Conservation (phyloP, 2,888 invertebrate genomes). For the Diaprepes abbreviatus region DNA sequence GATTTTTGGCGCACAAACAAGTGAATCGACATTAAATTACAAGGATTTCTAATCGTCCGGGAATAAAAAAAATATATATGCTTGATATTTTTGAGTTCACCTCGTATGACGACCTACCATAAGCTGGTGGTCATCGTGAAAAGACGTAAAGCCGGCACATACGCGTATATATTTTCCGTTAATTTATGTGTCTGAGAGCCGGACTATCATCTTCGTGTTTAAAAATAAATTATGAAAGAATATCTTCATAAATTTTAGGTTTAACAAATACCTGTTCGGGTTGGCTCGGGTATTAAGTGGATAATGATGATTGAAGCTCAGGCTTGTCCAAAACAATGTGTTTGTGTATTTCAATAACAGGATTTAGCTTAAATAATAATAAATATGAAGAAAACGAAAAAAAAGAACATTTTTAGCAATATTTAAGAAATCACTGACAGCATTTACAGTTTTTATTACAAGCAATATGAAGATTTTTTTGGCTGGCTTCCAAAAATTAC, state of each 20-base stretch:
- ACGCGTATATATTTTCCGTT: slow-evolving; percentile 50
- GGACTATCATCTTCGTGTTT: slow-evolving; percentile 59
- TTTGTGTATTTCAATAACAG: too few species aligned
- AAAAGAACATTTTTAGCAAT: too few species aligned
- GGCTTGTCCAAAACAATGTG: slow-evolving; percentile 1
- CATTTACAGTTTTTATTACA: too few species aligned
- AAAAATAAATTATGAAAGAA: slow-evolving; percentile 62
- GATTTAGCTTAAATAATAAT: too few species aligned
- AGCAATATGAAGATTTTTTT: too few species aligned
- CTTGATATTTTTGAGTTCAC: background rate
- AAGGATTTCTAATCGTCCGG: too few species aligned
- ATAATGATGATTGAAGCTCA: slow-evolving; percentile 29
- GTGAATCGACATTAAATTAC: background rate
- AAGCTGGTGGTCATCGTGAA: background rate
- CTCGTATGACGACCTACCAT: slow-evolving; percentile 1
- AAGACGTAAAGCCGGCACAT: slow-evolving; percentile 12
- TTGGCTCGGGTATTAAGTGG: slow-evolving; percentile 22
- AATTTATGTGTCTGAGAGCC: slow-evolving; percentile 62
- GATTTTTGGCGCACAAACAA: background rate
- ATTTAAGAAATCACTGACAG: too few species aligned
- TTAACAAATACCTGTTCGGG: slow-evolving; percentile 50
- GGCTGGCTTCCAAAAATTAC: too few species aligned
- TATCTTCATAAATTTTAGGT: slow-evolving; percentile 60
- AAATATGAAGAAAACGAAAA: too few species aligned
- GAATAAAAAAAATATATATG: too few species aligned